These are phyloP conservation scores for Ailurus styani DNA, from an alignment of 2,113 vertebrate species.

Conservation along the genomic window DNA sequence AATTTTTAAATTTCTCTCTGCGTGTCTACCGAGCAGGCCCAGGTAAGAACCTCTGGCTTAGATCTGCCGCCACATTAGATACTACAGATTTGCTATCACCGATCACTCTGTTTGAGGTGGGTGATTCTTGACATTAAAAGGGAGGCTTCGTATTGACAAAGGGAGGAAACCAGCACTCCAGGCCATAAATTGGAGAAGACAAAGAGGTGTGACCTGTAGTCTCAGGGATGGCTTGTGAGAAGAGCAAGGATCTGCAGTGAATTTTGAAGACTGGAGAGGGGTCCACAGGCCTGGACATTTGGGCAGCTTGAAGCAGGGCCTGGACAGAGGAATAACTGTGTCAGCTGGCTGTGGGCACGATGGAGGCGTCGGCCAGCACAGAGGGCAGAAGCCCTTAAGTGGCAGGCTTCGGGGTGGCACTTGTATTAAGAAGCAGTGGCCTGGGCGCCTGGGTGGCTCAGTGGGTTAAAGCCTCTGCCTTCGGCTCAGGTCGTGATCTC, in stretches of 20 bases:
- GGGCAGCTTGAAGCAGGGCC: not conserved
- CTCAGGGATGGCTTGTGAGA: not conserved
- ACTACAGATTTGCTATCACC: not conserved
- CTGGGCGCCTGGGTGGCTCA: too few species aligned
- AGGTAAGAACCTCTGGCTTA: not conserved
- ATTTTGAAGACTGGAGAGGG: not conserved
- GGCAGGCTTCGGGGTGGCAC: not conserved
- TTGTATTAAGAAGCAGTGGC: not conserved
- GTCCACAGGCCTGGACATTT: not conserved
- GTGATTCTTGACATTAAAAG: not conserved
- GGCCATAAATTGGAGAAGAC: not conserved
- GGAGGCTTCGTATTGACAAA: not conserved
- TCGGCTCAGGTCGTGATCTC: too few species aligned
- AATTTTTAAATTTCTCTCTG: not conserved
- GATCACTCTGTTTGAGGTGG: not conserved
- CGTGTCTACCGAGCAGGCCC: not conserved
- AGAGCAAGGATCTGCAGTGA: not conserved
- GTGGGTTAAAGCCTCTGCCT: too few species aligned
- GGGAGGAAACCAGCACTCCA: not conserved
- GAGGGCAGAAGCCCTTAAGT: not conserved
- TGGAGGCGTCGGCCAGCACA: not conserved
- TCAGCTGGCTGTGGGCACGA: not conserved
- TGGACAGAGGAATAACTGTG: not conserved
- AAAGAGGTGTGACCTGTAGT: not conserved
- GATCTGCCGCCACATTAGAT: not conserved